Conservation (phyloP, 2,113 vertebrate genomes). For the Leptodactylus fuscus region DNA sequence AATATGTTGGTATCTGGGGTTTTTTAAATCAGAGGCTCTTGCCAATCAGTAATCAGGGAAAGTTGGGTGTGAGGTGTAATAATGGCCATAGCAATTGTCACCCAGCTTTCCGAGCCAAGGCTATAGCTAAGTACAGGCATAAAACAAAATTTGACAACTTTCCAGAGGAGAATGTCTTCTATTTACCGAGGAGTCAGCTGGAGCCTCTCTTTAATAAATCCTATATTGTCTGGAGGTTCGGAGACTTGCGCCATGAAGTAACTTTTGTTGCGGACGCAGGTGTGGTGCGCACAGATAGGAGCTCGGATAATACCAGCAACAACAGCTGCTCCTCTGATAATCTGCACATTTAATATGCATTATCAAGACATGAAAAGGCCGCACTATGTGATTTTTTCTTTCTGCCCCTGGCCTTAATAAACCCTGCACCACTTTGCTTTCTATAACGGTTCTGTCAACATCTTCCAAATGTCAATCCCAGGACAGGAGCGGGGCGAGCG, state of each 20-base stretch:
- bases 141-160: neutral
- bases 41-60: too few species aligned
- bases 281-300: neutral
- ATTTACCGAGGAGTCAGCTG: neutral
- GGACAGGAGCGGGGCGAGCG: constrained; percentile 3
- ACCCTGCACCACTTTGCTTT: neutral
- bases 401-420: neutral
- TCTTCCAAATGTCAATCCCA: constrained; percentile 43
- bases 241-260: neutral
- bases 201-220: neutral
- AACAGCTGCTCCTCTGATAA: constrained; percentile 11
- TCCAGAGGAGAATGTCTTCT: neutral
- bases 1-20: too few species aligned
- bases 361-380: constrained; percentile 21
- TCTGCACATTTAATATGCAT: constrained; percentile 28
- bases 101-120: neutral
- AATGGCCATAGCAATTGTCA: too few species aligned
- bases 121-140: neutral
- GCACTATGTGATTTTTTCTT: neutral
- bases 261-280: neutral
- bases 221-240: neutral
- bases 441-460: constrained; percentile 17
- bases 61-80: too few species aligned
- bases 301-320: neutral
- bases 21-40: too few species aligned